Percentiles rank a stretch among this genome's conserved stretches.
phyloP scores from a whole-genome alignment of 2,888 invertebrate species.

The Caradrina clavipalpis region DNA sequence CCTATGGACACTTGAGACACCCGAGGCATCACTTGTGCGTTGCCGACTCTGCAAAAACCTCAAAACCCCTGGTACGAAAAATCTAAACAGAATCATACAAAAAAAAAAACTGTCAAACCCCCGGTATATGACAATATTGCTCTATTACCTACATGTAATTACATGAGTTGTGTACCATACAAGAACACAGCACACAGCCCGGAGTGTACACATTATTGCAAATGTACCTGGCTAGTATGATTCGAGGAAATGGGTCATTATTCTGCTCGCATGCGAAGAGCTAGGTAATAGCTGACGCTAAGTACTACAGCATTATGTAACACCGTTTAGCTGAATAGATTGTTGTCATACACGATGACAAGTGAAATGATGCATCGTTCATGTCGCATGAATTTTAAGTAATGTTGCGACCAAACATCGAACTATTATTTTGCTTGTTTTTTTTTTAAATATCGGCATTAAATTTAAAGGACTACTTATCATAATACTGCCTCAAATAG shows the following conservation, averaged over 20 bases:
- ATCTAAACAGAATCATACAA: no score
- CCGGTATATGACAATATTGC: slow-evolving; percentile 23
- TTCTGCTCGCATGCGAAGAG: slow-evolving; percentile 36
- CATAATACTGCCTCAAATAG: no score
- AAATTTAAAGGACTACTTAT: no score
- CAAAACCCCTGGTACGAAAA: no score
- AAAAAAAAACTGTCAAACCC: no score
- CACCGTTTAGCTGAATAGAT: slow-evolving; percentile 40
- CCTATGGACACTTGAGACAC: no score
- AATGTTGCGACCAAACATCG: not conserved
- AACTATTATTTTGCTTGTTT: no score
- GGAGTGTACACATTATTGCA: slow-evolving; percentile 26
- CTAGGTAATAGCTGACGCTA: slow-evolving; percentile 26
- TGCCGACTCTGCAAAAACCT: no score
- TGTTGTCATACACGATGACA: slow-evolving; percentile 48
- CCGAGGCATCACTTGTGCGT: no score
- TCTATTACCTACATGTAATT: slow-evolving; percentile 18
- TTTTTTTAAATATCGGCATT: no score
- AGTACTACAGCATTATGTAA: slow-evolving; percentile 28
- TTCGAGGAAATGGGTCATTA: slow-evolving; percentile 52
- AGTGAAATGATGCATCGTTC: slow-evolving; percentile 25
- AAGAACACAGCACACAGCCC: slow-evolving; percentile 4
- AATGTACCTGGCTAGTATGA: slow-evolving; percentile 26
- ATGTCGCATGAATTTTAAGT: slow-evolving; percentile 6
- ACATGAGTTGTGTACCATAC: slow-evolving; percentile 6